Evolutionary conservation across 2,797 vertebrate genomes (phyloP).

Genomic region (Chelmon rostratus): DNA sequence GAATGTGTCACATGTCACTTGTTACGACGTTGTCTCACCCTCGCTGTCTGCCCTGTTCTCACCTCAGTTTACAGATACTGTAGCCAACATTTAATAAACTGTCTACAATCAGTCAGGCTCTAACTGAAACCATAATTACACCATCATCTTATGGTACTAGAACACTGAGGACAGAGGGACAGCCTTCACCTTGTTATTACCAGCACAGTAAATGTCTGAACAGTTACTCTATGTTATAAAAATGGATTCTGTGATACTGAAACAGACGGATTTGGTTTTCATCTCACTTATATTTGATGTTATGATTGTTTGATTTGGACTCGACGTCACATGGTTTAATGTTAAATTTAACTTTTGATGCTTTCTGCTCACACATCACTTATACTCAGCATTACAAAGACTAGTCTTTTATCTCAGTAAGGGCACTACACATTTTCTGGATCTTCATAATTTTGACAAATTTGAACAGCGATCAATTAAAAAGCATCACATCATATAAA

Average conservation of each 20-base stretch:
- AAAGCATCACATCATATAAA: not conserved
- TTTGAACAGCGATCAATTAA: too few relatives aligned
- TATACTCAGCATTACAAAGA: not conserved
- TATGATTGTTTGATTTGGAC: conserved; percentile 5
- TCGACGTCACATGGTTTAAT: not conserved
- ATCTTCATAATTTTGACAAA: not conserved
- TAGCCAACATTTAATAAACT: not conserved
- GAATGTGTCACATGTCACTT: conserved; percentile 29
- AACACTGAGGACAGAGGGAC: not conserved
- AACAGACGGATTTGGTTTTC: conserved; percentile 21
- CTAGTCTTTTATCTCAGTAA: not conserved
- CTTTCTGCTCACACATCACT: conserved; percentile 6
- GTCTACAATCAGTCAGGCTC: not conserved
- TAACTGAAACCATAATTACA: not conserved
- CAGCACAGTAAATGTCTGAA: conserved; percentile 27
- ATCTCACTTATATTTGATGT: conserved; percentile 22
- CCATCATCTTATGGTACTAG: not conserved
- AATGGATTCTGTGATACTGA: conserved; percentile 19
- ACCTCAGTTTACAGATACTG: conserved; percentile 4
- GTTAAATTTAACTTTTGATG: conserved; percentile 15
- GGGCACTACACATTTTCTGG: not conserved
- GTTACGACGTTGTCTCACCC: not conserved
- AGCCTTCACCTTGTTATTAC: conserved; percentile 18
- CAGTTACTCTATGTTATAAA: conserved; percentile 16
- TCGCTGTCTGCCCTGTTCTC: conserved; percentile 5